These are phyloP conservation scores for Oplegnathus fasciatus DNA, from an alignment of 2,113 vertebrate species.

Conservation along the genomic window DNA sequence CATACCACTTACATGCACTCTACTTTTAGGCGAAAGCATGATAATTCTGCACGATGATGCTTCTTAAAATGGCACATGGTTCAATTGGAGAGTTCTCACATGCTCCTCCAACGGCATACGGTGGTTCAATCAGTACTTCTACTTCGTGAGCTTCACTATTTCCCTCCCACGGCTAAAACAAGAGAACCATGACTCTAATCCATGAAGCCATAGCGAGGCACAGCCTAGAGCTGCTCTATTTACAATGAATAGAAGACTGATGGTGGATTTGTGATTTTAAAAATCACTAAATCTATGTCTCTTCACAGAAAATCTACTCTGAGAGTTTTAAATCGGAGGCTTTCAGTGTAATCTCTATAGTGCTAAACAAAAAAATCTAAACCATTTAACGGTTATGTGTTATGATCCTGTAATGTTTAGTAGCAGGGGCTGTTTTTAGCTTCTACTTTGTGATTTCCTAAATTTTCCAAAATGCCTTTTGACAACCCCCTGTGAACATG, in stretches of 20 bases:
- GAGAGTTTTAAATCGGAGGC: constrained; percentile 26
- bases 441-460: neutral
- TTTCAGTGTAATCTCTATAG: constrained; percentile 23
- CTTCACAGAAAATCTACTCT: constrained; percentile 42
- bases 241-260: constrained; percentile 57
- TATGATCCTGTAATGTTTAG: neutral
- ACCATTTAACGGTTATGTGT: neutral
- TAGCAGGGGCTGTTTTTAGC: neutral
- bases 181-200: constrained; percentile 53
- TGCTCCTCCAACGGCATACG: neutral
- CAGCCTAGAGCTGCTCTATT: constrained; percentile 56
- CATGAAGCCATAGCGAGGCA: constrained; percentile 49
- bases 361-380: neutral
- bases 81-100: constrained; percentile 21
- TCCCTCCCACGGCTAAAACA: constrained; percentile 41
- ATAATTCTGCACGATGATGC: constrained; percentile 38
- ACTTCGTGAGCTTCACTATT: constrained; percentile 30
- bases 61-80: constrained; percentile 30
- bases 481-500: neutral
- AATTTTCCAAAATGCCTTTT: neutral
- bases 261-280: constrained; percentile 45
- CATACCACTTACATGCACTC: constrained; percentile 28
- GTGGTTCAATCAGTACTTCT: constrained; percentile 8
- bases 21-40: constrained; percentile 39
- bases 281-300: constrained; percentile 33